These are phyloP conservation scores for Popillia japonica DNA, from an alignment of 1,140 invertebrate genomes.

Conservation along the genomic window DNA sequence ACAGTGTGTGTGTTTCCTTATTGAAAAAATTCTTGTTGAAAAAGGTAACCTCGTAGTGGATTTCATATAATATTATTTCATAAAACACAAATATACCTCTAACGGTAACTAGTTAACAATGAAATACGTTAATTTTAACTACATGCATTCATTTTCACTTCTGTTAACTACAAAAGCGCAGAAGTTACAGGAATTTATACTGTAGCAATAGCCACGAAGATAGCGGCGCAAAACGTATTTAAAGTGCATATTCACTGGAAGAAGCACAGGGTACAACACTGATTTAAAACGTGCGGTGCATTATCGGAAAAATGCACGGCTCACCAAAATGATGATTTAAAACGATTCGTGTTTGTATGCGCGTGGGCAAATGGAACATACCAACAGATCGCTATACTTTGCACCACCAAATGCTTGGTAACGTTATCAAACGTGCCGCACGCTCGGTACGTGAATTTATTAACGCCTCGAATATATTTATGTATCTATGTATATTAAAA, in stretches of 20 bases:
- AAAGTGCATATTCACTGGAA: neutral
- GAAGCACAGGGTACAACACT: neutral
- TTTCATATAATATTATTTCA: too few species aligned
- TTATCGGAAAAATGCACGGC: neutral
- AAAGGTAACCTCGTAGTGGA: too few species aligned
- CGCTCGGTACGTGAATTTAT: neutral
- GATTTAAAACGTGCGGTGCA: neutral
- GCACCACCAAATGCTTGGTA: neutral
- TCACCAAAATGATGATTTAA: constrained; percentile 10
- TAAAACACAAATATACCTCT: too few species aligned
- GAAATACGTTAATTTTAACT: too few species aligned
- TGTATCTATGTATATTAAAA: neutral
- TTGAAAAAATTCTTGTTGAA: too few species aligned
- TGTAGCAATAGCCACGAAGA: neutral
- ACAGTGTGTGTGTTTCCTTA: too few species aligned
- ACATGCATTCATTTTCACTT: too few species aligned
- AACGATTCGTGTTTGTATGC: neutral
- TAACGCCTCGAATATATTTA: constrained; percentile 9
- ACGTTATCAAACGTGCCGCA: constrained; percentile 8
- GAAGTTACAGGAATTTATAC: too few species aligned
- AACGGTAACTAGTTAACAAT: too few species aligned
- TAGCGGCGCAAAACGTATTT: neutral
- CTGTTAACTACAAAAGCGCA: too few species aligned
- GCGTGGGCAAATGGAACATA: neutral
- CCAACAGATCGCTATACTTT: neutral